Base-by-base conservation (phyloP, 2,113 vertebrate genomes). In the Leiothrix lutea region DNA sequence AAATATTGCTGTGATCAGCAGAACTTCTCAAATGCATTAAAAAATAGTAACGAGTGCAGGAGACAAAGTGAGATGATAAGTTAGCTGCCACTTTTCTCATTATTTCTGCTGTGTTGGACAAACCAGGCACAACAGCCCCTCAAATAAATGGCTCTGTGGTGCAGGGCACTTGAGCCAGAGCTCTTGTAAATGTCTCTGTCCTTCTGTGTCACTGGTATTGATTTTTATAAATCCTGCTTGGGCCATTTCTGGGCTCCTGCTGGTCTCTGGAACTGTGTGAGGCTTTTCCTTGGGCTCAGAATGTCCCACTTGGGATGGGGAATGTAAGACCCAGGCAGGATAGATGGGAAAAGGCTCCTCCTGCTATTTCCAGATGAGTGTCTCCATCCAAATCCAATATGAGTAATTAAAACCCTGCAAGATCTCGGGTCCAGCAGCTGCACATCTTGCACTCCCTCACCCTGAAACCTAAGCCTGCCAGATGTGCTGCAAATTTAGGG, bases 1-100 rank as follows among this genome's bases (percentile, higher is more conserved):
- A 88, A 80, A 48, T 1, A 81, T 23, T 17, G 60, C 64, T 67
- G 83, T 7, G 69, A 8, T 81, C 91, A 72, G 94, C 95, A 89
- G 77, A 79, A 81, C 65, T 81, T 29, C 84, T 82, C 33, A 26
- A 29, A 33, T 20, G 53, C n/a, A 2, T 84, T 90, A 33, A 33
- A 50, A 84, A 53, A 62, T 48, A 56, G 48, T 25, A 58, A 88
- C 11, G 4, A 58, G 35, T 11, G 0, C 53, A 14, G 62, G 77
- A 69, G 78, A 81, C 90, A 64, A 88, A 71, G 87, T 61, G 85
- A 51, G 67, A 29, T 96, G 94, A 96, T 92, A 31, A 95, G 91
- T 92, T 94, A 90, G 79, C 96, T 96, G 90, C 91, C 95, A 94
- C 90, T 94, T 95, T 92, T 85, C 91, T 72, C 87, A 92, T 96